A percentile compares a stretch with the other conserved stretches of the same genome.
Conservation (phyloP, 2,888 invertebrate genomes). For the Cartodere bifasciata region DNA sequence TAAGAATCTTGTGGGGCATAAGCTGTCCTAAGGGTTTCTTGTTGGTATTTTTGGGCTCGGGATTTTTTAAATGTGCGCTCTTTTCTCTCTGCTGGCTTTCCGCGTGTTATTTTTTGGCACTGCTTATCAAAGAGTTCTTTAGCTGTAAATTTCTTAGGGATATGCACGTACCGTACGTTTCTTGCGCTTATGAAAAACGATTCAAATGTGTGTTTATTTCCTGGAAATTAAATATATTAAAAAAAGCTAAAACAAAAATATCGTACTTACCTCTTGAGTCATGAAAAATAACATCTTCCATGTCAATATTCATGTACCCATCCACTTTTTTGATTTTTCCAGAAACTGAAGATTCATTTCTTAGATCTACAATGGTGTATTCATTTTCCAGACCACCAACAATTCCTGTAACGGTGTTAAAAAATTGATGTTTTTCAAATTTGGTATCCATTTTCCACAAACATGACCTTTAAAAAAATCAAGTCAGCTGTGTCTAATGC, state of each 20-base stretch:
- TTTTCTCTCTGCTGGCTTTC: conserved; percentile 15
- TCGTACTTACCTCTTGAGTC: conserved; percentile 40
- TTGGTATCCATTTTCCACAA: conserved; percentile 5
- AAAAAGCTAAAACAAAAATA: conserved; percentile 3
- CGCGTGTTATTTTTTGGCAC: conserved; percentile 10
- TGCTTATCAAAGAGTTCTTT: conserved; percentile 21
- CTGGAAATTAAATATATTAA: conserved; percentile 14
- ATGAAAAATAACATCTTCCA: conserved; percentile 48
- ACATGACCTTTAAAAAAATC: too few species aligned
- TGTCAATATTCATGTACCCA: conserved; percentile 56
- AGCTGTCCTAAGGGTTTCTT: conserved; percentile 33
- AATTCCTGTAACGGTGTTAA: conserved; percentile 49
- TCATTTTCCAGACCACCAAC: conserved; percentile 47
- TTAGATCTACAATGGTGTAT: conserved; percentile 50
- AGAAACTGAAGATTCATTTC: conserved; percentile 51
- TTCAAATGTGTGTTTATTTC: conserved; percentile 44
- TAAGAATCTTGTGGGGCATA: too few species aligned
- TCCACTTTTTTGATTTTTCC: conserved; percentile 49
- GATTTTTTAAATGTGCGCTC: conserved; percentile 39
- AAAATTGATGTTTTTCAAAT: conserved; percentile 30
- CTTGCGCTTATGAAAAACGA: conserved; percentile 49
- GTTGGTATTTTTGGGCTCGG: conserved; percentile 40
- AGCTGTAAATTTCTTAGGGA: conserved; percentile 38
- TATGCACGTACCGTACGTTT: conserved; percentile 55
- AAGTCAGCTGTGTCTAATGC: too few species aligned